Conservation (phyloP, 2,888 invertebrate genomes). For the Therioaphis trifolii region DNA sequence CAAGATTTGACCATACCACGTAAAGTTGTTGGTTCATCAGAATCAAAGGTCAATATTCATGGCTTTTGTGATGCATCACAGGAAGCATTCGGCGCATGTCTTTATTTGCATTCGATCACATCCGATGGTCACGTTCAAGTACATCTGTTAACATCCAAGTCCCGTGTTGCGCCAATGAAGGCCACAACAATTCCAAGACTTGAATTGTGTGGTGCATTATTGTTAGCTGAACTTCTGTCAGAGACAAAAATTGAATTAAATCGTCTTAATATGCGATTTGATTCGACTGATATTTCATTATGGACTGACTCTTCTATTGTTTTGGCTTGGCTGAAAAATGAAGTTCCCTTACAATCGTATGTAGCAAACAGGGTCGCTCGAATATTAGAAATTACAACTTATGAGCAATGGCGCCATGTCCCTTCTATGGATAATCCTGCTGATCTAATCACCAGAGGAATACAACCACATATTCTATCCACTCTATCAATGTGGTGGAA, state of each 20-base stretch:
- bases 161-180: constrained; percentile 15
- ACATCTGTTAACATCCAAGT: not conserved
- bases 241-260: not conserved
- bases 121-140: not conserved
- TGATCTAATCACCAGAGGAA: not conserved
- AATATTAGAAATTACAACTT: not conserved
- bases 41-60: not conserved
- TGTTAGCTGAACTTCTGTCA: not conserved
- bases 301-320: constrained; percentile 38
- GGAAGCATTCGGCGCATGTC: constrained; percentile 3
- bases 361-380: not conserved
- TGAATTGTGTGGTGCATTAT: constrained; percentile 2
- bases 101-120: not conserved
- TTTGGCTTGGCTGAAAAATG: not conserved
- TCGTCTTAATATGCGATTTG: not conserved
- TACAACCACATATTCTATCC: not conserved
- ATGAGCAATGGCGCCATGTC: not conserved
- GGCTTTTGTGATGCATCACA: constrained; percentile 18
- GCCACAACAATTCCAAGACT: constrained; percentile 14
- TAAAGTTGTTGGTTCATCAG: not conserved
- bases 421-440: not conserved
- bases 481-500: not conserved
- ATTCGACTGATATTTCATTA: not conserved
- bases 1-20: not conserved
- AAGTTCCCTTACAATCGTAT: not conserved